Percentiles rank a stretch among this genome's conserved stretches.
phyloP scores from a whole-genome alignment of 2,888 invertebrate genomes.

The Cyrtodaria siliqua region DNA sequence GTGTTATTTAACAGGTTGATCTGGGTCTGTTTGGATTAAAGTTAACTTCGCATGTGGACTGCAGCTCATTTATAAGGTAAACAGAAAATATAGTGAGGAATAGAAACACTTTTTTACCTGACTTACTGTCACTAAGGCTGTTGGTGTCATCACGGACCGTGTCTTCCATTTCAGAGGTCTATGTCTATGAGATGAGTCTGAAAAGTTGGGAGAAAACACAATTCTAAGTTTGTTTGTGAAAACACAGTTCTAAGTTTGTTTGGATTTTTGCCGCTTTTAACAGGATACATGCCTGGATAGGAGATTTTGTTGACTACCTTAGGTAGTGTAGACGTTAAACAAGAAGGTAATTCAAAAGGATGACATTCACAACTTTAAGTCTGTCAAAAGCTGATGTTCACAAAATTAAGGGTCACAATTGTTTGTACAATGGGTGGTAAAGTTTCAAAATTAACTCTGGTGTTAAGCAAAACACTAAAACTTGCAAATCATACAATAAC shows the following conservation, averaged over 20 bases:
- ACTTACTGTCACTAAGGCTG: conserved; percentile 10
- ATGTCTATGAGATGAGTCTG: conserved; percentile 7
- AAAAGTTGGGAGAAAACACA: conserved; percentile 9
- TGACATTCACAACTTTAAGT: conserved; percentile 20
- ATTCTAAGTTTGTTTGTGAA: conserved; percentile 7
- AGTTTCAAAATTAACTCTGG: conserved; percentile 6
- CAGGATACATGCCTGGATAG: background rate
- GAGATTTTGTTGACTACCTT: background rate
- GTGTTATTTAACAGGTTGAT: too few relatives aligned
- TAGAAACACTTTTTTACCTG: too few relatives aligned
- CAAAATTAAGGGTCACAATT: conserved; percentile 11
- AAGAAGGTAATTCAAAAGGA: background rate
- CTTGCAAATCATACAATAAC: conserved; percentile 14
- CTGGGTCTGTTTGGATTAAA: too few relatives aligned
- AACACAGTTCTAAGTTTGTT: conserved; percentile 7
- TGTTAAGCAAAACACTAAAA: conserved; percentile 22
- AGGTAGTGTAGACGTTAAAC: conserved; percentile 1
- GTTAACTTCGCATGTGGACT: too few relatives aligned
- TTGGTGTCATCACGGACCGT: conserved; percentile 8
- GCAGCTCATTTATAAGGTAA: too few relatives aligned
- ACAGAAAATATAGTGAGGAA: background rate
- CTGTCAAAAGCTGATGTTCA: conserved; percentile 25
- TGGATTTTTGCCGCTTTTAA: background rate
- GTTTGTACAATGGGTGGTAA: conserved; percentile 9
- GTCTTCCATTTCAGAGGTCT: conserved; percentile 10